These are phyloP conservation scores for Polietes domitor DNA, from an alignment of 2,888 invertebrate genomes.

Conservation along the genomic window DNA sequence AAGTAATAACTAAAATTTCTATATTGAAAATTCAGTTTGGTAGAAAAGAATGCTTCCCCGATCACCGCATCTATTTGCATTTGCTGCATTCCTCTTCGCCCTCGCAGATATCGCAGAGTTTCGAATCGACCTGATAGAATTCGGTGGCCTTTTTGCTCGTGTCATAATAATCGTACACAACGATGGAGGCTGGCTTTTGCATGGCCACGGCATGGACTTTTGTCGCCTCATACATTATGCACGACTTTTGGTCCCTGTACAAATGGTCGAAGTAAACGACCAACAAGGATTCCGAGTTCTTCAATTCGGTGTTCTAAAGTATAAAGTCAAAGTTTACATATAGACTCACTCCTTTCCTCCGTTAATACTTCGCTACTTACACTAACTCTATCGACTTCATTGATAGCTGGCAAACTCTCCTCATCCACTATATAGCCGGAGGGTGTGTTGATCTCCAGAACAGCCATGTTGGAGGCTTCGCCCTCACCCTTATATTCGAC, in stretches of 20 bases:
- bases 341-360: no score
- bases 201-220: conserved; percentile 91
- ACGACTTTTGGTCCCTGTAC: conserved; percentile 83
- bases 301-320: conserved; percentile 84
- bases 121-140: conserved; percentile 74
- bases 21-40: no score
- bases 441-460: conserved; percentile 93
- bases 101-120: conserved; percentile 91
- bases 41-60: no score
- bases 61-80: conserved; percentile 57
- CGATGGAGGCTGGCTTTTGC: conserved; percentile 92
- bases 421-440: conserved; percentile 93
- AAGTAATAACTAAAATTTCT: no score
- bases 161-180: conserved; percentile 95
- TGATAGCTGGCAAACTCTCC: conserved; percentile 86
- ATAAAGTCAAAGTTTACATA: no score
- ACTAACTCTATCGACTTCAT: conserved; percentile 80
- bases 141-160: conserved; percentile 82
- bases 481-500: conserved; percentile 84
- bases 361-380: conserved; percentile 72
- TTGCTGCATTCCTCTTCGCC: conserved; percentile 80
- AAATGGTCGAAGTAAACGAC: conserved; percentile 89
- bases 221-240: conserved; percentile 92
- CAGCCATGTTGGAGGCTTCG: conserved; percentile 91
- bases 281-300: conserved; percentile 84